Base-by-base conservation (phyloP, 2,113 vertebrate species). In the Percopsis transmontana region DNA sequence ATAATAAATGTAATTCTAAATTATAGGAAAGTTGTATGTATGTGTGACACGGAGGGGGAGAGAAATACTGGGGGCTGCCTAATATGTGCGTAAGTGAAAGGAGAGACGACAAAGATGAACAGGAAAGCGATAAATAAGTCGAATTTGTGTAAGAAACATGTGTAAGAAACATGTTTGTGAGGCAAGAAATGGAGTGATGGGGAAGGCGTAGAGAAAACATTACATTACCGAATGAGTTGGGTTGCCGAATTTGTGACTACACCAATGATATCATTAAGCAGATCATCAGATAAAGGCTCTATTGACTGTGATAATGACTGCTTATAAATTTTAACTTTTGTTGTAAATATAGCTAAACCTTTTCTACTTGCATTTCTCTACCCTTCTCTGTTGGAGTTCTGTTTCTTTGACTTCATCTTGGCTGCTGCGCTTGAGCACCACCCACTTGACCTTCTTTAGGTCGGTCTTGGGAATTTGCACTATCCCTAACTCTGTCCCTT, bases 251-350 rank as follows among this genome's bases (percentile, higher is more conserved):
- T 16, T 54, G 1, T 23, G 3, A 68, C 54, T 24, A 76, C 63
- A 51, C 19, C 48, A 19, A 51, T 19, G 5, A 21, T 51, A 51
- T 51, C 48, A n/a, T 51, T 51, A 20, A 51, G n/a, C 48, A 51
- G 42, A 15, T 70, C 40, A 9, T 54, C 52, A 23, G 52, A 54
- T 54, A 54, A 24, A 23, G 56, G 9, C 41, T 60, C 66, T 60
- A 40, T 12, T 59, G 24, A 27, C 18, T 69, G 60, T 69, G 60
- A 64, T 44, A 75, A 60, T 18, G 16, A 9, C 13, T 6, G 45
- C 15, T 65, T 69, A 54, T 42, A 63, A 27, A 38, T 60, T 65
- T 60, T 70, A 8, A 41, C 55, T 14, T 69, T 68, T 68, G 18
- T 18, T 2, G 1, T 58, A 75, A 24, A 75, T 63, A 12, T 68